These are phyloP conservation scores for Oenanthe melanoleuca DNA, from an alignment of 2,113 vertebrate species.

Conservation along the genomic window DNA sequence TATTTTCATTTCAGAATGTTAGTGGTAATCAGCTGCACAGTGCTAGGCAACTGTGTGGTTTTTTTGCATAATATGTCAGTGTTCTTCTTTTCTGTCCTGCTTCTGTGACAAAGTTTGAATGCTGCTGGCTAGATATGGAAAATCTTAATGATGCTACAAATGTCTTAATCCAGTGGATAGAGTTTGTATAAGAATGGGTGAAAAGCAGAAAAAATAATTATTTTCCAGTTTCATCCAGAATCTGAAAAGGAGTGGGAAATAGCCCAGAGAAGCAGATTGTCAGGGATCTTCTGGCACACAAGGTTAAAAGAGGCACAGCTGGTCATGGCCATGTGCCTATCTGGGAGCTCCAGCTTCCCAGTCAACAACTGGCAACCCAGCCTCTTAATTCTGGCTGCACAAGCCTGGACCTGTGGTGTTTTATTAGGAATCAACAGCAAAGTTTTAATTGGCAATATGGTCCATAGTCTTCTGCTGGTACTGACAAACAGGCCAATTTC, in stretches of 20 bases:
- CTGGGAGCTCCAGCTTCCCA: neutral
- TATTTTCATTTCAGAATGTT: constrained; percentile 15
- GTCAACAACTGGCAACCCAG: neutral
- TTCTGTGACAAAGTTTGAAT: neutral
- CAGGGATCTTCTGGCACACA: too few species aligned
- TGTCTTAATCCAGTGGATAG: neutral
- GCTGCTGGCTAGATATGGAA: neutral
- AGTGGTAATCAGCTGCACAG: neutral
- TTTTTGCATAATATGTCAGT: neutral
- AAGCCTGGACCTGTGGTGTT: neutral
- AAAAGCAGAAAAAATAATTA: neutral
- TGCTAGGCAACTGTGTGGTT: neutral
- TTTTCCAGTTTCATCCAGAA: neutral
- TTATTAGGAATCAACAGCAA: neutral
- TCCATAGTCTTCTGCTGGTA: neutral
- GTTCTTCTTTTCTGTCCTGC: neutral
- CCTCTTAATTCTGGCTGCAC: neutral
- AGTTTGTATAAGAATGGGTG: neutral
- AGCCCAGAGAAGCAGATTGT: neutral
- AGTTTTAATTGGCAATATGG: neutral
- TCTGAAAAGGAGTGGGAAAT: neutral
- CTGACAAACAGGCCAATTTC: neutral
- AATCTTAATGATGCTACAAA: neutral
- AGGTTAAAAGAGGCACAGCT: neutral
- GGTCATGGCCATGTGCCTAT: fast-evolving